These are phyloP conservation scores for Muraenolepis orangiensis DNA, from an alignment of 2,797 vertebrate genomes.

Conservation along the genomic window DNA sequence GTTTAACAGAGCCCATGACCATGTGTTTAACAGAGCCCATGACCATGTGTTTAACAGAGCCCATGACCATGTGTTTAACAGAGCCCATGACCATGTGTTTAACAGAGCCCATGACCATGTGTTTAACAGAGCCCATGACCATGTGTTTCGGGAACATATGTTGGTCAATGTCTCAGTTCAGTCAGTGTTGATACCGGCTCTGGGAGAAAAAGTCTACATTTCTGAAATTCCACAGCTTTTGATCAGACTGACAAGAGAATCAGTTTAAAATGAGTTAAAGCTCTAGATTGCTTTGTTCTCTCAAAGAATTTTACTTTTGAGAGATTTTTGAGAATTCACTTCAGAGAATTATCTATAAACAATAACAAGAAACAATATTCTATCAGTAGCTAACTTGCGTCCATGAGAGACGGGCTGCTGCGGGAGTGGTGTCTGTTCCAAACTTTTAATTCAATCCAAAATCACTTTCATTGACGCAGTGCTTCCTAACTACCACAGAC, in stretches of 20 bases:
- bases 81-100: conserved; percentile 56
- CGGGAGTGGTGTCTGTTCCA: conserved; percentile 52
- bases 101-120: no score
- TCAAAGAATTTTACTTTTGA: conserved; percentile 67
- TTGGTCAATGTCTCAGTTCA: conserved; percentile 61
- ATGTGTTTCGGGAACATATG: conserved; percentile 48
- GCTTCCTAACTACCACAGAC: conserved; percentile 64
- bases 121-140: conserved; percentile 37
- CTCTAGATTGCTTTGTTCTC: conserved; percentile 62
- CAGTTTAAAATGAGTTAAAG: conserved; percentile 65
- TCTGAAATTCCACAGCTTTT: conserved; percentile 66
- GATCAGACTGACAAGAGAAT: conserved; percentile 66
- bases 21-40: no score
- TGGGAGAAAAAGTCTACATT: conserved; percentile 66
- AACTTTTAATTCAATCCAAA: conserved; percentile 69
- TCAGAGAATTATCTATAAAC: conserved; percentile 68
- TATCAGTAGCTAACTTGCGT: conserved; percentile 65
- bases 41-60: conserved; percentile 56
- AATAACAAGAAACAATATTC: conserved; percentile 73
- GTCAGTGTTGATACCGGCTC: conserved; percentile 60
- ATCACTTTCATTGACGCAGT: conserved; percentile 70
- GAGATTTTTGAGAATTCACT: conserved; percentile 67
- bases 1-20: conserved; percentile 29
- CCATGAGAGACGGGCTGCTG: conserved; percentile 60
- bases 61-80: conserved; percentile 56